Evolutionary conservation across 2,113 vertebrate species (phyloP), one percentile per base, ranked within the genome.

Genomic region (Scortum barcoo): DNA sequence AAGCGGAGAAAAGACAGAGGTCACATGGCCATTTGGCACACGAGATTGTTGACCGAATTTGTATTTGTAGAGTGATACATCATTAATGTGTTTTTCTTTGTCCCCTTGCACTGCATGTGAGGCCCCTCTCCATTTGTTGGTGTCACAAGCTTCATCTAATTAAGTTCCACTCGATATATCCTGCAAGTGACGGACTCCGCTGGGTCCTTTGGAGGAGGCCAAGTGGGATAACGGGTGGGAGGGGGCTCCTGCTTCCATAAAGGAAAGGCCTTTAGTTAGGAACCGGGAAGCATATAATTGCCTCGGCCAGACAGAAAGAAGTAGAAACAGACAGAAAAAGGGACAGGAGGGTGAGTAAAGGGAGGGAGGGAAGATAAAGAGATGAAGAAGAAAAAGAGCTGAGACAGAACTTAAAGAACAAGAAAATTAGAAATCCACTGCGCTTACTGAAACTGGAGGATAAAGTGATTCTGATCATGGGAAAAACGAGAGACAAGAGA

Each of bases 211-310:
- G 40, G 67, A 83, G 76, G 81, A 50, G 57, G 77, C 56, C 82
- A 38, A 56, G 81, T n/a, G 74, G 78, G 88, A 85, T 46, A 77
- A 70, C 2, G 6, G 40, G 26, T 36, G 16, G 78, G 12, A 40
- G 33, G 42, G 30, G 65, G 22, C 12, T 19, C 65, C 46, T 5
- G 54, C 67, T 56, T 78, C 28, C 7, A 2, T 75, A 68, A 69
- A 60, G 74, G n/a, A 72, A 53, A 61, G 72, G 65, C 62, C 62
- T 75, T 83, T 57, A 84, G 73, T 71, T 71, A 61, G 76, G 79
- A 69, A 61, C 73, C 58, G 60, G 75, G 72, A 79, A 73, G 82
- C 78, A 88, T 80, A 77, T 87, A 91, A 92, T 89, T 90, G 87
- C 84, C 72, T 88, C 7, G 9, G 53, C 44, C 61, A 53, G 70